Conservation (phyloP, 2,888 invertebrate genomes). For the Malthinus seriepunctatus region DNA sequence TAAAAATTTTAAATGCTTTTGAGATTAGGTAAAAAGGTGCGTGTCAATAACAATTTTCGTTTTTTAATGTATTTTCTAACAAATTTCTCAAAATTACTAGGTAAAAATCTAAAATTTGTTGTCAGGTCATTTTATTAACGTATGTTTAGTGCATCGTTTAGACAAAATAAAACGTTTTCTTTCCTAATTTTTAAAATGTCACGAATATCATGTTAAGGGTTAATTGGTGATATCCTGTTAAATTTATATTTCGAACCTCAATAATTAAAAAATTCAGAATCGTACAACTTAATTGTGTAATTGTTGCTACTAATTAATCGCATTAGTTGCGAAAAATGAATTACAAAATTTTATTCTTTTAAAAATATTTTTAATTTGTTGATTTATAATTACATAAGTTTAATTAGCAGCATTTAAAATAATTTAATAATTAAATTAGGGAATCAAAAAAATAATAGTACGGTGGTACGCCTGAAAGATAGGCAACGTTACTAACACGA, state of each 20-base stretch:
- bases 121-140: slow-evolving; percentile 34
- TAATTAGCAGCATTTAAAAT: no score
- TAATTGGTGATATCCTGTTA: slow-evolving; percentile 39
- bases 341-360: no score
- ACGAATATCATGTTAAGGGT: slow-evolving; percentile 39
- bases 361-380: no score
- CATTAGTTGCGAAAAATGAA: no score
- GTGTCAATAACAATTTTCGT: slow-evolving; percentile 20
- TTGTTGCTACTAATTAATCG: no score
- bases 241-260: not conserved
- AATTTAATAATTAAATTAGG: no score
- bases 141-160: slow-evolving; percentile 31
- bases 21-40: slow-evolving; percentile 12
- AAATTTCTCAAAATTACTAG: slow-evolving; percentile 28
- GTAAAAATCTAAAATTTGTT: slow-evolving; percentile 31
- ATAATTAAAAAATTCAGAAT: no score
- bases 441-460: no score
- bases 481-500: no score
- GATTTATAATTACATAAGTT: no score
- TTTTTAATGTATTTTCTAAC: slow-evolving; percentile 15
- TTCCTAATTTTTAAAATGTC: slow-evolving; percentile 38
- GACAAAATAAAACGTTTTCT: slow-evolving; percentile 31
- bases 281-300: no score
- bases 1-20: not conserved
- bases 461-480: no score